Evolutionary conservation across 1,140 invertebrate species (phyloP).

Genomic region (Drosophila bocqueti): DNA sequence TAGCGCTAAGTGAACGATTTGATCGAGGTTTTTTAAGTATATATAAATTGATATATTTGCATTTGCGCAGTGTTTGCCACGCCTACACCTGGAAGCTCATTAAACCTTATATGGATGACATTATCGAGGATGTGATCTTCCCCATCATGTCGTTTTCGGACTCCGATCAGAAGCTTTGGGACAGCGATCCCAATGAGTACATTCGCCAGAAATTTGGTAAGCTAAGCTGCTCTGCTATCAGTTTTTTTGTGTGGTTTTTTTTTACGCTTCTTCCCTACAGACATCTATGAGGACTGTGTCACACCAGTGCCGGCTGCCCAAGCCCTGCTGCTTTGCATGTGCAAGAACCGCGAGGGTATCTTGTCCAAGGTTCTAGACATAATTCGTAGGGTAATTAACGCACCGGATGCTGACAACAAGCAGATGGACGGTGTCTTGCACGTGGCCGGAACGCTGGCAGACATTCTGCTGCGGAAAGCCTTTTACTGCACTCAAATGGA

Average conservation of each 20-base stretch:
- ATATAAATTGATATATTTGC: background rate
- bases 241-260: background rate
- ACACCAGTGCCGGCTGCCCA: slow-evolving; percentile 97
- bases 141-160: slow-evolving; percentile 98
- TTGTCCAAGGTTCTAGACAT: slow-evolving; percentile 96
- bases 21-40: background rate
- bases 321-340: slow-evolving; percentile 93
- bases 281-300: slow-evolving; percentile 98
- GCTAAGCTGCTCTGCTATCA: slow-evolving; percentile 2
- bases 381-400: slow-evolving; percentile 89
- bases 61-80: slow-evolving; percentile 89
- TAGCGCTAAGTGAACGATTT: background rate
- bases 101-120: slow-evolving; percentile 95
- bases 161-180: slow-evolving; percentile 97
- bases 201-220: slow-evolving; percentile 98
- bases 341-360: slow-evolving; percentile 98
- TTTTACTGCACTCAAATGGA: slow-evolving; percentile 98
- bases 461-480: slow-evolving; percentile 95
- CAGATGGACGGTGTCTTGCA: slow-evolving; percentile 98
- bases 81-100: slow-evolving; percentile 98
- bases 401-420: slow-evolving; percentile 88
- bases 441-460: slow-evolving; percentile 97
- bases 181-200: slow-evolving; percentile 97
- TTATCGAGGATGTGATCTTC: slow-evolving; percentile 98
- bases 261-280: slow-evolving; percentile 84